These are phyloP conservation scores for Mormyrus proboscirostris DNA, from an alignment of 2,797 vertebrate species.

Conservation along the genomic window DNA sequence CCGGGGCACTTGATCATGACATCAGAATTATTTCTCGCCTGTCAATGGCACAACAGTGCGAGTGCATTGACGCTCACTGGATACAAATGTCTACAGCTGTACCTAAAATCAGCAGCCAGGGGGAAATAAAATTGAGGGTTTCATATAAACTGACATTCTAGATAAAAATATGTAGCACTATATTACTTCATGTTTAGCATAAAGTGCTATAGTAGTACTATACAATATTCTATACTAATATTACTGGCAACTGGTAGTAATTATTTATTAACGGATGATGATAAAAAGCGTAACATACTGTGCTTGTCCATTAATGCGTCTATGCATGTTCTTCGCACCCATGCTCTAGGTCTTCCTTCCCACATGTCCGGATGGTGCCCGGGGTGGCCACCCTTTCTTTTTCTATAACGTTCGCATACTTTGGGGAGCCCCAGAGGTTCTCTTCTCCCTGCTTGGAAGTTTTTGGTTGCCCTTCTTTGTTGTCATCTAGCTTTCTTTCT, in stretches of 20 bases:
- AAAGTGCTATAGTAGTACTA: background rate
- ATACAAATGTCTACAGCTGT: background rate
- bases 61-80: background rate
- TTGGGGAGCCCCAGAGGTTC: background rate
- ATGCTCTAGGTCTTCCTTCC: background rate
- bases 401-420: background rate
- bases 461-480: background rate
- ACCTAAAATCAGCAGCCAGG: background rate
- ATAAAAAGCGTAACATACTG: background rate
- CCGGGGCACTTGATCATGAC: constrained; percentile 11
- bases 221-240: background rate
- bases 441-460: background rate
- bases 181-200: background rate
- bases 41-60: constrained; percentile 8
- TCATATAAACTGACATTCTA: background rate
- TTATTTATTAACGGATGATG: background rate
- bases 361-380: background rate
- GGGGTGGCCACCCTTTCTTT: background rate
- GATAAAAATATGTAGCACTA: background rate
- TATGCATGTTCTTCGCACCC: background rate
- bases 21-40: constrained; percentile 13
- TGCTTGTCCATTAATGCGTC: background rate
- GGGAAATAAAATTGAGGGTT: background rate
- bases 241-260: background rate
- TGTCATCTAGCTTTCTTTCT: background rate